Evolutionary conservation across 2,888 invertebrate species (phyloP).

Genomic region (Macropis europaea): DNA sequence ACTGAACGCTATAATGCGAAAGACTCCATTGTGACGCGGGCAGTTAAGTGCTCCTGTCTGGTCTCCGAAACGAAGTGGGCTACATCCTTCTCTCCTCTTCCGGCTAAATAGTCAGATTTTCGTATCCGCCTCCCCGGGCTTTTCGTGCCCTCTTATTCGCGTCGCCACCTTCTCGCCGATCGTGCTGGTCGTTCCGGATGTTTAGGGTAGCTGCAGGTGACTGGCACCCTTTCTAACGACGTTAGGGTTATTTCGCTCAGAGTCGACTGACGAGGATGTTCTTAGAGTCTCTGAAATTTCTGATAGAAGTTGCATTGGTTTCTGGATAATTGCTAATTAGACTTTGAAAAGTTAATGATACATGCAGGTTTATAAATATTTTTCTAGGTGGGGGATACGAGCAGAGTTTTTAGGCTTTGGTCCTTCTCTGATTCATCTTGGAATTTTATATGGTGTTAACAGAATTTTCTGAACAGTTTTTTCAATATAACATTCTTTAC

Average conservation of each 20-base stretch:
- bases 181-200: slow-evolving; percentile 8
- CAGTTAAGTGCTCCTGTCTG: slow-evolving; percentile 77
- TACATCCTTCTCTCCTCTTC: slow-evolving; percentile 47
- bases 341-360: no score
- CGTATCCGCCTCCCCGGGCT: background rate
- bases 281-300: no score
- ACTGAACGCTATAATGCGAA: slow-evolving; percentile 77
- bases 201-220: slow-evolving; percentile 16
- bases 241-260: background rate
- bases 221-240: background rate
- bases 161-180: slow-evolving; percentile 41
- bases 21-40: slow-evolving; percentile 76
- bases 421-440: no score
- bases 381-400: no score
- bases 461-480: no score
- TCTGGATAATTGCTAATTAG: no score
- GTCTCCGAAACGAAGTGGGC: slow-evolving; percentile 74
- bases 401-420: no score
- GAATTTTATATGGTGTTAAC: no score
- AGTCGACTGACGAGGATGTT: background rate
- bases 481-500: no score
- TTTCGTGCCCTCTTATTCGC: slow-evolving; percentile 43
- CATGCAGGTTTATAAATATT: no score
- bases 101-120: no score
- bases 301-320: no score